These are phyloP conservation scores for Leptinotarsa rubiginosa DNA, from an alignment of 2,888 invertebrate genomes.

Conservation along the genomic window DNA sequence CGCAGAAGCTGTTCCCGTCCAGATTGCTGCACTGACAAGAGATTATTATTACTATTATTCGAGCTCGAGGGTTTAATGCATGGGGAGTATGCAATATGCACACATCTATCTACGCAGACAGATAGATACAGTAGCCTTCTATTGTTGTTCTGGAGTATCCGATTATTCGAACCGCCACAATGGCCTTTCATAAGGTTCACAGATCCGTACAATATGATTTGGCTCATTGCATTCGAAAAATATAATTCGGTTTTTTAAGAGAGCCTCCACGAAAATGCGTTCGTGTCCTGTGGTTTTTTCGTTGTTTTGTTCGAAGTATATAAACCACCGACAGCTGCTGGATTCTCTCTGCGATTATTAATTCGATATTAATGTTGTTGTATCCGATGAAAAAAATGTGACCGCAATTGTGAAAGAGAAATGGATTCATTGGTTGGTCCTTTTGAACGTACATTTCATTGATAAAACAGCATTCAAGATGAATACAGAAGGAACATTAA, in stretches of 20 bases:
- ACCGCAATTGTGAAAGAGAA: not conserved
- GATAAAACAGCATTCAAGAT: too few species aligned
- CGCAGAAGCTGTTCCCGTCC: constrained; percentile 19
- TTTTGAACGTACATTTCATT: not conserved
- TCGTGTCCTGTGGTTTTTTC: constrained; percentile 54
- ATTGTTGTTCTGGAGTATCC: constrained; percentile 62
- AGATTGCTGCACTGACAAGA: constrained; percentile 32
- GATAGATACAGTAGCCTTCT: constrained; percentile 60
- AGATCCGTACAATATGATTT: constrained; percentile 65
- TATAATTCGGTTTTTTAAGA: constrained; percentile 59
- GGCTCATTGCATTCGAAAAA: constrained; percentile 66
- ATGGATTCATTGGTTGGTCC: not conserved
- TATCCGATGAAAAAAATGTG: constrained; percentile 14
- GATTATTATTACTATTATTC: constrained; percentile 47
- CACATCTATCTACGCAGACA: constrained; percentile 48
- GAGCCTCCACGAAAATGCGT: constrained; percentile 56
- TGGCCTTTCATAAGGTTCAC: constrained; percentile 63
- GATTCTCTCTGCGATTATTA: constrained; percentile 28
- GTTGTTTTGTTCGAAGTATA: constrained; percentile 38
- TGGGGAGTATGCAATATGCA: constrained; percentile 44
- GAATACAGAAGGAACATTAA: too few species aligned
- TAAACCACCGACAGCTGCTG: constrained; percentile 33
- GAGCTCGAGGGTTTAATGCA: constrained; percentile 42
- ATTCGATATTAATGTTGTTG: constrained; percentile 44
- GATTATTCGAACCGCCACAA: constrained; percentile 61